These are phyloP conservation scores for Hyles lineata DNA, from an alignment of 2,888 invertebrate species.

Conservation along the genomic window DNA sequence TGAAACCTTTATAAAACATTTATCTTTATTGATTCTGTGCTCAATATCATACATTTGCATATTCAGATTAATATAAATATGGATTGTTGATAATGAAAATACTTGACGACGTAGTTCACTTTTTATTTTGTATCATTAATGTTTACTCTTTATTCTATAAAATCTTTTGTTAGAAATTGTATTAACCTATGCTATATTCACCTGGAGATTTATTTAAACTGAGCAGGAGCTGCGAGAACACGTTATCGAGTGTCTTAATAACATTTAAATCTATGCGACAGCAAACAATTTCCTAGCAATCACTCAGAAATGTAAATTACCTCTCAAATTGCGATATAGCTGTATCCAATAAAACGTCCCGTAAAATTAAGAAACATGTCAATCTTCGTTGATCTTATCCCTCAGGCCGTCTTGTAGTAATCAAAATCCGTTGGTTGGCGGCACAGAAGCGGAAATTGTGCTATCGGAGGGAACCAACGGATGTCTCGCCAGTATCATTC, in stretches of 20 bases:
- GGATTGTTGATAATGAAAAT: background rate
- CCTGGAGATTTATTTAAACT: too few relatives aligned
- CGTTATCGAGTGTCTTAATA: too few relatives aligned
- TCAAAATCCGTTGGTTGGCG: slow-evolving; percentile 51
- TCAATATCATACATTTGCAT: slow-evolving; percentile 28
- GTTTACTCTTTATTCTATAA: background rate
- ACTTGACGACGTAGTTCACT: background rate
- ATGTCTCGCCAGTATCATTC: slow-evolving; percentile 58
- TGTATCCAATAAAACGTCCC: slow-evolving; percentile 1
- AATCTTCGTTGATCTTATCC: background rate
- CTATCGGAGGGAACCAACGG: slow-evolving; percentile 63
- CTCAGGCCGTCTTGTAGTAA: slow-evolving; percentile 38
- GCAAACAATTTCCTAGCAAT: background rate
- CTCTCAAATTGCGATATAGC: background rate
- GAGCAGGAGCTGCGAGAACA: too few relatives aligned
- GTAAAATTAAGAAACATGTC: background rate
- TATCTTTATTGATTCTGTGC: slow-evolving; percentile 19
- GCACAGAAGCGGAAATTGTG: slow-evolving; percentile 65
- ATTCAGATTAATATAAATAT: slow-evolving; percentile 10
- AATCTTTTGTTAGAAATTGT: background rate
- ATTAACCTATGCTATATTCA: too few relatives aligned
- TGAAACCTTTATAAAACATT: slow-evolving; percentile 1
- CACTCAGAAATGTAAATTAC: background rate
- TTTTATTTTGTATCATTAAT: background rate
- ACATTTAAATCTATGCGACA: background rate